Evolutionary conservation across 2,113 vertebrate species (phyloP), one percentile per base, ranked within the genome.

Genomic region (Hippocampus guttulatus): DNA sequence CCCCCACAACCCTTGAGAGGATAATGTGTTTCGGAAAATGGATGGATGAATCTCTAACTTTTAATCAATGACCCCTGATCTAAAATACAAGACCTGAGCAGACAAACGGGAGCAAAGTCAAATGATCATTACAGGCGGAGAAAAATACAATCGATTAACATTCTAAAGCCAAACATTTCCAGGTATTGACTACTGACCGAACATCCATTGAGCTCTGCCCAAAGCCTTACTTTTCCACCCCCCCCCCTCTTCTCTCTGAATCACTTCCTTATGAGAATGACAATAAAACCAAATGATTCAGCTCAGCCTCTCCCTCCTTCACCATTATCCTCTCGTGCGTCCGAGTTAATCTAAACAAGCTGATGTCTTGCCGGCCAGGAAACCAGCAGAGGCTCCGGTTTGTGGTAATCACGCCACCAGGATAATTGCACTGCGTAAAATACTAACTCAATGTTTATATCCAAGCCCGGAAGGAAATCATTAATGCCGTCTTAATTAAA

Each of bases 401-500:
- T 90, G 86, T 89, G 85, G 82, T 90, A 87, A 90, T 91, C 90
- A 81, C 74, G 77, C 87, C 81, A 84, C 77, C 62, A 15, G 81
- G 82, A 85, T 92, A 90, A 92, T 92, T 86, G 80, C 77, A 67
- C 87, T 85, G 78, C 83, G 82, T 90, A 89, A 90, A 90, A 90
- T 75, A 75, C 80, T 83, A 87, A 87, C 85, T 88, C 84, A 76
- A 86, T 87, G 87, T 90, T 92, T 88, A 90, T 87, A 80, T 88
- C 84, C 84, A 78, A 69, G 69, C 77, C 85, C 87, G 79, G 81
- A 71, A 89, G 90, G 87, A 90, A 90, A 84, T 84, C 87, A 90
- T 92, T 91, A 90, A 90, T 92, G 88, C 80, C 84, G 85, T 85
- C 80, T 88, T 89, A 85, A 90, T 90, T 89, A 90, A 88, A 83